Evolutionary conservation across 2,113 vertebrate species (phyloP).

Genomic region (Orthonyx spaldingii): DNA sequence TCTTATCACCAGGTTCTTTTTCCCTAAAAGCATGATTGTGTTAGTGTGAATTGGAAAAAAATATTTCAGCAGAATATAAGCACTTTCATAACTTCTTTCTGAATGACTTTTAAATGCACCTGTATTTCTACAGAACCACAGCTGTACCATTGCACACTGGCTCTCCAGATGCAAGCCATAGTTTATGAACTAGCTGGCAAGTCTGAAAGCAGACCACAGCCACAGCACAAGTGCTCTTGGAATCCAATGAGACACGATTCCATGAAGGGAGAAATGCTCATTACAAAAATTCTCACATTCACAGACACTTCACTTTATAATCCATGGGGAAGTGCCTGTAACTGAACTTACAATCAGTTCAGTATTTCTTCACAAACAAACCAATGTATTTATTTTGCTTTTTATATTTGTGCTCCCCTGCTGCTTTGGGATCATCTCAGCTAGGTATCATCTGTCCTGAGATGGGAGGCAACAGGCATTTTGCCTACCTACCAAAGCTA

Average conservation of each 20-base stretch:
- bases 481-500: not conserved
- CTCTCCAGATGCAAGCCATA: not conserved
- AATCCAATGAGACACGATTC: not conserved
- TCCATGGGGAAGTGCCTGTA: not conserved
- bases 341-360: not conserved
- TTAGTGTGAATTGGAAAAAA: not conserved
- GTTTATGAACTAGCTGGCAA: not conserved
- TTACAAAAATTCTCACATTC: not conserved
- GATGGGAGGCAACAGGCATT: not conserved
- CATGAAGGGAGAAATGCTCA: not conserved
- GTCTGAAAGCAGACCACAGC: not conserved
- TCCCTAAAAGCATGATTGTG: not conserved
- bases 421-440: not conserved
- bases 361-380: not conserved
- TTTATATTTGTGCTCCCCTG: not conserved
- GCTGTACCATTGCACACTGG: not conserved
- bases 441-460: not conserved
- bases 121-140: accelerated
- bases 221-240: not conserved
- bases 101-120: accelerated
- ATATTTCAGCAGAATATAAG: not conserved
- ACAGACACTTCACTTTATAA: not conserved
- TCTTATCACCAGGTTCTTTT: not conserved
- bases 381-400: too few relatives aligned
- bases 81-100: not conserved